These are phyloP conservation scores for Vulpes vulpes DNA, from an alignment of 2,113 vertebrate genomes.

Conservation along the genomic window DNA sequence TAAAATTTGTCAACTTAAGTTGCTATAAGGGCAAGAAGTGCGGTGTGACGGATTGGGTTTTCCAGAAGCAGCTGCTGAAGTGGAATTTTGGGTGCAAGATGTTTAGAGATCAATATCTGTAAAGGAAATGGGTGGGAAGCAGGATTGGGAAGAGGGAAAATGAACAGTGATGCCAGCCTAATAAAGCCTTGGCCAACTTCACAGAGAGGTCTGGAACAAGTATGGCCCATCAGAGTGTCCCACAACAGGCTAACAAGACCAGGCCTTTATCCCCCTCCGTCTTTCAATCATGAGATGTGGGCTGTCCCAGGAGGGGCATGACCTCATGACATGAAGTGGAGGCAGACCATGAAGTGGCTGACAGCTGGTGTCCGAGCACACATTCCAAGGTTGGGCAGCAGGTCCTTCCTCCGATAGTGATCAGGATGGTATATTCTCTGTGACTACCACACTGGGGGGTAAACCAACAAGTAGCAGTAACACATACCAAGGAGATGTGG, in stretches of 20 bases:
- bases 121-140: background rate
- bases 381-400: background rate
- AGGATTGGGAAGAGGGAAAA: background rate
- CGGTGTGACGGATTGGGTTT: background rate
- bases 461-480: background rate
- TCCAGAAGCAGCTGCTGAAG: constrained; percentile 7
- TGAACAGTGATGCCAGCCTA: background rate
- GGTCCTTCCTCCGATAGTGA: background rate
- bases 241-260: background rate
- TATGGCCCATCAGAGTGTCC: background rate
- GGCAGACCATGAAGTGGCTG: background rate
- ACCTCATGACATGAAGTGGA: background rate
- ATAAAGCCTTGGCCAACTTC: background rate
- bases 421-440: background rate
- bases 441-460: background rate
- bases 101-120: background rate
- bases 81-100: background rate
- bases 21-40: background rate
- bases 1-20: background rate
- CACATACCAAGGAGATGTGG: background rate
- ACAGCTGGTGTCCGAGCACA: background rate
- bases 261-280: background rate
- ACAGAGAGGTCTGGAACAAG: background rate
- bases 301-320: background rate
- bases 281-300: background rate